Evolutionary conservation across 2,113 vertebrate genomes (phyloP).

Genomic region (Epinephelus cyanopodus): DNA sequence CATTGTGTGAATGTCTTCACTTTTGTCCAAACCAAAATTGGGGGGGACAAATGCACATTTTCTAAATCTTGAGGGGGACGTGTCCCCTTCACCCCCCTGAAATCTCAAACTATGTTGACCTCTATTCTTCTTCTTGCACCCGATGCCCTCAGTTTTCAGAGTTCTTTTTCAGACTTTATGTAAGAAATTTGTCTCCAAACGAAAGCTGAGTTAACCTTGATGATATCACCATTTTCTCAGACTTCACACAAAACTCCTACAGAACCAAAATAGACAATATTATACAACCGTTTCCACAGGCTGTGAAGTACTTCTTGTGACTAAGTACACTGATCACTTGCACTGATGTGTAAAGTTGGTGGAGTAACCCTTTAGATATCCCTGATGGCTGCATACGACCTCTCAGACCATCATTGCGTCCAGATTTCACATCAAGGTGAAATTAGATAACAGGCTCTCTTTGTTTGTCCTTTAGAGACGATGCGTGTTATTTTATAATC

Average conservation of each 20-base stretch:
- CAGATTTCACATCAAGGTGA: constrained; percentile 13
- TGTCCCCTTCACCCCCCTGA: no score
- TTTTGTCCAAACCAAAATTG: no score
- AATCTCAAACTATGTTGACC: no score
- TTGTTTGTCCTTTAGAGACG: constrained; percentile 8
- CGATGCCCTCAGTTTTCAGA: not conserved
- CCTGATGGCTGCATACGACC: not conserved
- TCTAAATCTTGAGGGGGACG: no score
- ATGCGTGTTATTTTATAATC: constrained; percentile 25
- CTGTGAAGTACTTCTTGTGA: constrained; percentile 1
- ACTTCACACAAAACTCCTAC: not conserved
- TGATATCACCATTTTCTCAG: constrained; percentile 2
- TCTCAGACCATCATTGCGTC: not conserved
- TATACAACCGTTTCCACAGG: constrained; percentile 9
- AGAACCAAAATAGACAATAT: constrained; percentile 11
- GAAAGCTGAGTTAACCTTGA: not conserved
- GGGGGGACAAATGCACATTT: no score
- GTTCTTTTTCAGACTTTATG: not conserved
- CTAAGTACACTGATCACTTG: not conserved
- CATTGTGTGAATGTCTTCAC: no score
- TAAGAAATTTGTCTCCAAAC: not conserved
- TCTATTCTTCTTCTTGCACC: no score
- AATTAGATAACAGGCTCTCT: constrained; percentile 9
- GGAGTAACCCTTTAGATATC: not conserved
- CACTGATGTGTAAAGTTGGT: not conserved